phyloP scores from a whole-genome alignment of 2,888 invertebrate species.

The Synanthedon formicaeformis region DNA sequence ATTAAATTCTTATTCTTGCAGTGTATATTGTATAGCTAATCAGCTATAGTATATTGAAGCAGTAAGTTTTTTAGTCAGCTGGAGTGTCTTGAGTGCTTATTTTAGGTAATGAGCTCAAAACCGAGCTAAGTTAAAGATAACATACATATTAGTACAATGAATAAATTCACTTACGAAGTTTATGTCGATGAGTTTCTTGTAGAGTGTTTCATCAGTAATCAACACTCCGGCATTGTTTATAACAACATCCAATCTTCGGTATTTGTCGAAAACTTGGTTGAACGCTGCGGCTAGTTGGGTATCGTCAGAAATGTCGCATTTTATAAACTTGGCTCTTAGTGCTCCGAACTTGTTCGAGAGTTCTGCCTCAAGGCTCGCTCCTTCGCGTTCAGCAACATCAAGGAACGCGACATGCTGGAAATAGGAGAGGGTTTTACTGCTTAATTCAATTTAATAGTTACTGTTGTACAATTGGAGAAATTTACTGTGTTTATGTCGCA shows the following conservation, averaged over 20 bases:
- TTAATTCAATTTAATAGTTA: no score
- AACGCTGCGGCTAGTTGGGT: constrained; percentile 38
- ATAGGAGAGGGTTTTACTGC: no score
- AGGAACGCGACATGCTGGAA: constrained; percentile 57
- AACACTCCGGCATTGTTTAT: constrained; percentile 51
- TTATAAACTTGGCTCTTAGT: constrained; percentile 55
- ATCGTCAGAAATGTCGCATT: constrained; percentile 50
- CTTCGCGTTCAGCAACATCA: constrained; percentile 45
- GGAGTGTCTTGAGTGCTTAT: no score
- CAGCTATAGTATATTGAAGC: no score
- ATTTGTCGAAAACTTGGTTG: constrained; percentile 46
- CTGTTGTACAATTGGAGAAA: no score
- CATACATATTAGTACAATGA: not conserved
- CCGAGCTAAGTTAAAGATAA: not conserved
- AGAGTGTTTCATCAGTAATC: constrained; percentile 21
- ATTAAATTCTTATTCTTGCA: no score
- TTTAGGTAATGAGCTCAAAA: no score
- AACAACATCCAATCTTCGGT: constrained; percentile 44
- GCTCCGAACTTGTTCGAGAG: constrained; percentile 46
- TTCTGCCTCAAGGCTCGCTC: constrained; percentile 37
- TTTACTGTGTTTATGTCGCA: no score
- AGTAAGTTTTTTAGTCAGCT: no score
- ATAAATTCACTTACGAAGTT: constrained; percentile 43
- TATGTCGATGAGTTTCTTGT: constrained; percentile 42
- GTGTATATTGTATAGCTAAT: no score